These are phyloP conservation scores for Amiota communis DNA, from an alignment of 2,888 invertebrate species.

Conservation along the genomic window DNA sequence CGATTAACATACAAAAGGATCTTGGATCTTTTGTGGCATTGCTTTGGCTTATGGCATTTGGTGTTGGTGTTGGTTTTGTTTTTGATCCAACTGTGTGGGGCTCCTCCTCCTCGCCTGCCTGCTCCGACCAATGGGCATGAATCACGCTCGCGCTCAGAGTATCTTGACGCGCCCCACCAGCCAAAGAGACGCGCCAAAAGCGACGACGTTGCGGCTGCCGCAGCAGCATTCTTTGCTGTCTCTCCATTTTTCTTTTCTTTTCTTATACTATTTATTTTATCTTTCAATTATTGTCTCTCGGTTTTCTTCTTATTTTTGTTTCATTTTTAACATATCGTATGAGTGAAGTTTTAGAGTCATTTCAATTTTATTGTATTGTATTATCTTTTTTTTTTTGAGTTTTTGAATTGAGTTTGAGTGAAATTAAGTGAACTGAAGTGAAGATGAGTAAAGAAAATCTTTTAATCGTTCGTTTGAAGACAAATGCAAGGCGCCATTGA, in stretches of 20 bases:
- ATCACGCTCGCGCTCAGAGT: conserved; percentile 41
- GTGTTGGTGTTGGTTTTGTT: no score
- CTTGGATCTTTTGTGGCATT: conserved; percentile 37
- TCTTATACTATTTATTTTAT: background rate
- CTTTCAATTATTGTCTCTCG: background rate
- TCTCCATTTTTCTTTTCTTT: conserved; percentile 7
- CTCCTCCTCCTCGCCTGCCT: conserved; percentile 58
- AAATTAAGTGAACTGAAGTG: no score
- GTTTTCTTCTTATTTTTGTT: no score
- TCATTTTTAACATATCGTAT: background rate
- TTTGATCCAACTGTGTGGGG: conserved; percentile 51
- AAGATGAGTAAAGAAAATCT: no score
- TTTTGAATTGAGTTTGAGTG: no score
- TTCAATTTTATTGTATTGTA: no score
- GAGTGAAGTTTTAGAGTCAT: background rate
- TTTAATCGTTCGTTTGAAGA: no score
- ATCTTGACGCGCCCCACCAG: conserved; percentile 37
- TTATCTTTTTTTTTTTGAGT: no score
- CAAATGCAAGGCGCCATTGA: no score
- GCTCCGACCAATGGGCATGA: conserved; percentile 60
- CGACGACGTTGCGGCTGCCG: conserved; percentile 15
- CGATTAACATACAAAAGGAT: conserved; percentile 71
- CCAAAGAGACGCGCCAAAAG: conserved; percentile 39
- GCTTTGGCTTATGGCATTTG: background rate
- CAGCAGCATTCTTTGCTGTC: conserved; percentile 1